A percentile compares a stretch with the other conserved stretches of the same genome.
phyloP scores from a whole-genome alignment of 1,140 invertebrate genomes.

The Anadara kagoshimensis region DNA sequence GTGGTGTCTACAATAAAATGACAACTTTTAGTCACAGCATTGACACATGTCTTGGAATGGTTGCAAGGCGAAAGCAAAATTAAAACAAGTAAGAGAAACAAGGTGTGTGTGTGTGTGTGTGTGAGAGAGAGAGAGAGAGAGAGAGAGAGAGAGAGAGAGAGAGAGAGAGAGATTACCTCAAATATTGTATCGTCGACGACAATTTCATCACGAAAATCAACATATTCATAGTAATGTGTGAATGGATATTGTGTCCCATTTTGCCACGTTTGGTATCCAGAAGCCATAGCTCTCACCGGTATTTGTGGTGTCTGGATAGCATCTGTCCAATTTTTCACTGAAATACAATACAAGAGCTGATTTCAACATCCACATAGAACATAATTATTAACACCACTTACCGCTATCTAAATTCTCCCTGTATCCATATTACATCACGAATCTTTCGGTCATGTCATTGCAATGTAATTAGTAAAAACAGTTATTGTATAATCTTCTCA shows the following conservation, averaged over 20 bases:
- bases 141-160: background rate
- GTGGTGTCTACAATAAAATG: conserved; percentile 39
- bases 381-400: background rate
- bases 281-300: conserved; percentile 19
- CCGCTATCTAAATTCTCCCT: no score
- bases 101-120: no score
- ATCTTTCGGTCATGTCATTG: no score
- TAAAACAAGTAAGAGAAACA: no score
- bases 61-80: no score
- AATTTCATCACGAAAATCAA: conserved; percentile 18
- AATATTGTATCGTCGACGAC: conserved; percentile 10
- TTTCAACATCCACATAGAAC: background rate
- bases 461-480: no score
- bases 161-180: background rate
- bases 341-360: background rate
- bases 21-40: no score
- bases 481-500: no score
- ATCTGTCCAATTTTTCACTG: conserved; percentile 7
- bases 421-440: no score
- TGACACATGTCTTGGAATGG: no score
- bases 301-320: conserved; percentile 17
- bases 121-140: no score
- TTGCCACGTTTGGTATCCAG: background rate
- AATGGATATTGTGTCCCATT: conserved; percentile 11
- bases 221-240: conserved; percentile 27